Base-by-base conservation (phyloP, 1,140 invertebrate genomes). In the Drosophila kikkawai region DNA sequence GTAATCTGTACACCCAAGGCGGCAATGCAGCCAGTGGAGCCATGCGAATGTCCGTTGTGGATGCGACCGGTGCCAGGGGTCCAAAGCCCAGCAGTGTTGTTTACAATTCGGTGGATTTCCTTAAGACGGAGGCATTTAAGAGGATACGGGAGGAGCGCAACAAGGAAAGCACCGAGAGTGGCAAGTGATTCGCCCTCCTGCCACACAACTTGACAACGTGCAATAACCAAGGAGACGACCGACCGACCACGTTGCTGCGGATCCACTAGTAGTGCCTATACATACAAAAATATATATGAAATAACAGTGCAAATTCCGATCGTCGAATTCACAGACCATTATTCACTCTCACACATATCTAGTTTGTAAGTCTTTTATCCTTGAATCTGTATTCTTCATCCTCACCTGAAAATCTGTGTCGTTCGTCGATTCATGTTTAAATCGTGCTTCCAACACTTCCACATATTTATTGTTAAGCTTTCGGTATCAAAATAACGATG, bases 121-220 rank as follows among this genome's bases (percentile, higher is more conserved):
- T 97, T 15, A 98, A 98, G 94, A 98, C 97, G 0, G 95, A 98
- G 90, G 97, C 97, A 7, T 98, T 98, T 81, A 98, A 97, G 93
- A 94, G 96, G 67, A 97, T 97, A n/a, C 94, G 96, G 48, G 95
- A 97, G 88, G 95, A 96, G 82, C 95, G 97, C 2, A 96, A 97
- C 92, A 91, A 90, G 64, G 83, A 92, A 69, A 92, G 91, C 68
- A 88, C 76, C 55, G 79, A 90, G 55, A 75, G 66, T 41, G 68
- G 58, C 51, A 59, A 59, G 34, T 53, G 37, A 48, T 29, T 9
- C 0, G 7, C 19, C 6, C 8, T 32, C 41, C 17, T 19, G 15
- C 19, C 11, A 48, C 36, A 50, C 37, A 57, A 22, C 13, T 56
- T 81, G 70, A 71, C 60, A 66, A 80, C 66, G 76, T 88, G 80